Evolutionary conservation across 2,888 invertebrate species (phyloP).

Genomic region (Unio delphinus): DNA sequence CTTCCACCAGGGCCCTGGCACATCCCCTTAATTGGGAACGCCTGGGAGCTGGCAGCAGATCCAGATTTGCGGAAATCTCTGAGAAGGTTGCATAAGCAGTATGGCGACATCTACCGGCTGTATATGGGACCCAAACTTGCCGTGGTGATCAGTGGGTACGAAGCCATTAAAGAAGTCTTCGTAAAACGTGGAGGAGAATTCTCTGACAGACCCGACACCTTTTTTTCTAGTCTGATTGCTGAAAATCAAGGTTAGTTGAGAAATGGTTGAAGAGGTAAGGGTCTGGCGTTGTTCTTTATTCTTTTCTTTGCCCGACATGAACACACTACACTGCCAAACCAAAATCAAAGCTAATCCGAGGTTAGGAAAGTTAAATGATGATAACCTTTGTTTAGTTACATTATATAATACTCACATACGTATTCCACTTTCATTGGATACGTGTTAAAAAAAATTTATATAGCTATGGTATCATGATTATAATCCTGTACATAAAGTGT

Average conservation of each 20-base stretch:
- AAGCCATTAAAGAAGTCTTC: too few species aligned
- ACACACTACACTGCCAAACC: slow-evolving; percentile 28
- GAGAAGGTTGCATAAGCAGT: slow-evolving; percentile 7
- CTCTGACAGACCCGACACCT: slow-evolving; percentile 10
- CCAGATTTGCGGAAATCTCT: slow-evolving; percentile 7
- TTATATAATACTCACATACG: too few species aligned
- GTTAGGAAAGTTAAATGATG: slow-evolving; percentile 5
- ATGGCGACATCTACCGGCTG: slow-evolving; percentile 39
- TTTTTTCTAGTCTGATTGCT: too few species aligned
- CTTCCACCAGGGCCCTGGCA: too few species aligned
- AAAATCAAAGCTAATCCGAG: slow-evolving; percentile 5
- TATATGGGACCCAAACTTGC: slow-evolving; percentile 29
- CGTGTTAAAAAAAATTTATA: too few species aligned
- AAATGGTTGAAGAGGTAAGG: too few species aligned
- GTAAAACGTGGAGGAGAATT: slow-evolving; percentile 15
- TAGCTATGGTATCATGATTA: too few species aligned
- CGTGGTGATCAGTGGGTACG: neutral
- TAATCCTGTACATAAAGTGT: too few species aligned
- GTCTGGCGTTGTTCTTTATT: slow-evolving; percentile 3
- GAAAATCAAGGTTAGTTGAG: too few species aligned
- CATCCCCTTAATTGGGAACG: too few species aligned
- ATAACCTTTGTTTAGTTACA: too few species aligned
- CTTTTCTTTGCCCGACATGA: neutral
- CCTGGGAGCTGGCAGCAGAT: neutral
- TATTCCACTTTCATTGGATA: too few species aligned